Base-by-base conservation (phyloP, 2,113 vertebrate genomes). In the Corvus hawaiiensis region DNA sequence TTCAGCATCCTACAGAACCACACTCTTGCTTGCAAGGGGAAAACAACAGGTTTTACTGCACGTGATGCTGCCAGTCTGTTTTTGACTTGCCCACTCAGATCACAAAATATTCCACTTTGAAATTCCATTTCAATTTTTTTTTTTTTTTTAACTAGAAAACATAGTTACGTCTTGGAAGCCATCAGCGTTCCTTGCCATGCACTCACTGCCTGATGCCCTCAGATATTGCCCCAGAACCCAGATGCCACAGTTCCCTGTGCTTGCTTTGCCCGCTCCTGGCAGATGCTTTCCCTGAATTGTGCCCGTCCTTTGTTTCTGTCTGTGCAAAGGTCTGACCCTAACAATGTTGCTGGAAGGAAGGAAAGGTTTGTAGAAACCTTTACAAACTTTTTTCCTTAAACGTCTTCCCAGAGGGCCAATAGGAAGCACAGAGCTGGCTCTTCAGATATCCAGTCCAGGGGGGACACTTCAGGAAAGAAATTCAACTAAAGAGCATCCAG, bases 401-500 rank as follows among this genome's bases (percentile, higher is more conserved):
- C 52, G 1, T 72, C 66, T 93, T 83, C 82, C 55, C 63, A 81
- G 96, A 69, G 79, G 84, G 17, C 74, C 94, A 92, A 91, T 35
- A 90, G 82, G 44, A 92, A 90, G 77, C 63, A 58, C 43, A 79
- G 73, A 66, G 39, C 48, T 67, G 81, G 41, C 75, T 76, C 62
- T 69, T 94, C 82, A 87, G 82, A 81, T 90, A 94, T 72, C 78
- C 95, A 80, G 92, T 88, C 79, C 88, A 83, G 90, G 84, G 75
- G 87, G 76, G 63, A 72, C 75, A 88, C 43, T 82, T 91, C 86
- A 94, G 92, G 95, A 96, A 96, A 94, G 23, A 96, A 89, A 96
- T 95, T 81, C 85, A 94, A 41, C 90, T 95, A 86, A 94, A 84
- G 83, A 97, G 71, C 93, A 96, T 90, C 94, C 91, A 95, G 54